Evolutionary conservation across 2,797 vertebrate species (phyloP).

Genomic region (Vultur gryphus): DNA sequence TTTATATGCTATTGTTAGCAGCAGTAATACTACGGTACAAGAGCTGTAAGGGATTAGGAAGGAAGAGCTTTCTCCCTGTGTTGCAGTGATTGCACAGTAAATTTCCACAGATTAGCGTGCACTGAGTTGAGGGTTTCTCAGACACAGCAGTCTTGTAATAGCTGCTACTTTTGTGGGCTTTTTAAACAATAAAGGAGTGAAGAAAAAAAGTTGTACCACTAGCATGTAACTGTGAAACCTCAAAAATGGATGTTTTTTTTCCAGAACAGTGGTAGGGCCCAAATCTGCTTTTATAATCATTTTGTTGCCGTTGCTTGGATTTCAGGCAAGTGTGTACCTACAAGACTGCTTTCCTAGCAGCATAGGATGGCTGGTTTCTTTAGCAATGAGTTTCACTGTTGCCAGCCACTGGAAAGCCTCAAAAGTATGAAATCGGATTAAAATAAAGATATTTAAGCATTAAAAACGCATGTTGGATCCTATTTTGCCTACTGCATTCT

Average conservation of each 20-base stretch:
- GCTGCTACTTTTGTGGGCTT: background rate
- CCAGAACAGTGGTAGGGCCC: background rate
- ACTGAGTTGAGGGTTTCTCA: background rate
- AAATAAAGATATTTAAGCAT: background rate
- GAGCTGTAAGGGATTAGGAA: constrained; percentile 30
- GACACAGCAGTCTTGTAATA: background rate
- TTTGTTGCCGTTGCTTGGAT: background rate
- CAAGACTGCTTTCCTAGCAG: background rate
- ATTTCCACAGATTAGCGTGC: background rate
- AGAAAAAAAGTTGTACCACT: background rate
- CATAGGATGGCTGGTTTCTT: background rate
- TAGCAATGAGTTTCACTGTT: background rate
- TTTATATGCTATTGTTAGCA: constrained; percentile 15
- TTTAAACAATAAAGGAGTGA: background rate
- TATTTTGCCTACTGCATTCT: background rate
- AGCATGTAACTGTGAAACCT: background rate
- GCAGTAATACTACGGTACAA: background rate
- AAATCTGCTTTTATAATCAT: background rate
- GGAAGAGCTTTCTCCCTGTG: background rate
- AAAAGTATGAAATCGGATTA: background rate
- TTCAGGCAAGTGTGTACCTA: background rate
- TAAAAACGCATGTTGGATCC: background rate
- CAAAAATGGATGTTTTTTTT: rapidly evolving
- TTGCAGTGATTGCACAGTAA: background rate
- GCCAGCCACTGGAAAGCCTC: background rate